A percentile compares a stretch with the other conserved stretches of the same genome.
Conservation (phyloP, 2,113 vertebrate genomes). For the Oenanthe oenanthe region DNA sequence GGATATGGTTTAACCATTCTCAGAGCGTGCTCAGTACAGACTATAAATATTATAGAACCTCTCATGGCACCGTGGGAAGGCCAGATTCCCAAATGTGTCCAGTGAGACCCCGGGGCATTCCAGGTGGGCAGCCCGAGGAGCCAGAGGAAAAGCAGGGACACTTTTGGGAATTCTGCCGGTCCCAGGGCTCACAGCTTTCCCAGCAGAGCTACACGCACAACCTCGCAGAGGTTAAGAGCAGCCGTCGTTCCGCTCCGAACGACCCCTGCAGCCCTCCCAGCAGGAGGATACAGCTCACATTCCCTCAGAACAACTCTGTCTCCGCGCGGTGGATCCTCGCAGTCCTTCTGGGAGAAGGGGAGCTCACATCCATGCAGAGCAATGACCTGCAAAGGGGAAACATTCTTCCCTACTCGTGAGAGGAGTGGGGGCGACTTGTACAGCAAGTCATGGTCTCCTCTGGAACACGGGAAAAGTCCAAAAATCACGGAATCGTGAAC, state of each 20-base stretch:
- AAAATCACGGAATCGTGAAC: neutral
- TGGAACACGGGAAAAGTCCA: neutral
- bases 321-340: neutral
- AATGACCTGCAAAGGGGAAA: constrained; percentile 9
- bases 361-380: neutral
- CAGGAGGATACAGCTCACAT: constrained; percentile 1
- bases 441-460: constrained; percentile 38
- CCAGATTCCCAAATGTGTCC: neutral
- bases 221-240: constrained; percentile 63
- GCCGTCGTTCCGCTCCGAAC: neutral
- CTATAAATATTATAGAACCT: constrained; percentile 56
- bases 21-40: neutral
- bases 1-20: neutral
- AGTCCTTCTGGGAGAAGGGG: constrained; percentile 30
- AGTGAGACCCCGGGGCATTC: accelerated
- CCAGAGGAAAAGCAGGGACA: neutral
- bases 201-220: neutral
- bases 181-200: constrained; percentile 48
- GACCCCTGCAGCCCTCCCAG: constrained; percentile 6
- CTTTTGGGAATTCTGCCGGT: neutral
- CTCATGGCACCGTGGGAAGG: neutral
- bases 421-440: constrained; percentile 20
- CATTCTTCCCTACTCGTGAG: constrained; percentile 26
- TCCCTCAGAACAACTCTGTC: constrained; percentile 55
- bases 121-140: neutral